Base-by-base conservation (phyloP, 2,888 invertebrate genomes). In the Cheilosia impressa region DNA sequence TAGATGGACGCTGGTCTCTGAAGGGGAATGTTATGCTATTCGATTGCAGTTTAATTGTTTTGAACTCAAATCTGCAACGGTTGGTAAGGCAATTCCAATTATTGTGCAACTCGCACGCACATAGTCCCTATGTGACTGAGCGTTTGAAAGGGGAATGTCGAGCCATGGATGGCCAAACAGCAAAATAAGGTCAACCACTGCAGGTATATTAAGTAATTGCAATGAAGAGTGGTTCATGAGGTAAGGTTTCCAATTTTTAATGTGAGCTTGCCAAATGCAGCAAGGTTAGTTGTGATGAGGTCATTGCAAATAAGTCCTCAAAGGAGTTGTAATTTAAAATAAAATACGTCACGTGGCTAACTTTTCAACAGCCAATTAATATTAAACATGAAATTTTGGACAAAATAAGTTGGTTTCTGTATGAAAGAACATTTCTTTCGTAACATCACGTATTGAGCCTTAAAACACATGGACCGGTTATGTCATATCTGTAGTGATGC, bases 1-100 rank as follows among this genome's bases (percentile, higher is more conserved):
- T 31, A 9, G 31, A 31, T 31, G 31, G 31, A 9, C 31, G 57
- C 57, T 68, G 10, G 41, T 60, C 81, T 72, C 72, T 85, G 85
- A 85, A 85, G 85, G 80, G 85, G 80, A 85, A 85, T 85, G 80
- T 76, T 80, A 76, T 27, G 76, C 72, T 80, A 76, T 27, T 43
- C 73, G 71, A 66, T 66, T 80, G 65, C 60, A 24, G 60, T 38
- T 68, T 41, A 71, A 71, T 84, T 63, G 73, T 57, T 84, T 79
- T 85, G 84, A 85, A 85, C 84, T 85, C 80, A 55, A 76, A 75
- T 45, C 38, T 17, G 52, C 7, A 41, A 38, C 15, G 52, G 7
- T 50, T 31, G 45, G 53, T 62, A 17, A 34, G 52, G 63, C 27
- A 53, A 63, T 17, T 50, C 55, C 27, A 53, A 63, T 17, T 52